Base-by-base conservation (phyloP, 2,797 vertebrate genomes). In the Manis crassicaudata region DNA sequence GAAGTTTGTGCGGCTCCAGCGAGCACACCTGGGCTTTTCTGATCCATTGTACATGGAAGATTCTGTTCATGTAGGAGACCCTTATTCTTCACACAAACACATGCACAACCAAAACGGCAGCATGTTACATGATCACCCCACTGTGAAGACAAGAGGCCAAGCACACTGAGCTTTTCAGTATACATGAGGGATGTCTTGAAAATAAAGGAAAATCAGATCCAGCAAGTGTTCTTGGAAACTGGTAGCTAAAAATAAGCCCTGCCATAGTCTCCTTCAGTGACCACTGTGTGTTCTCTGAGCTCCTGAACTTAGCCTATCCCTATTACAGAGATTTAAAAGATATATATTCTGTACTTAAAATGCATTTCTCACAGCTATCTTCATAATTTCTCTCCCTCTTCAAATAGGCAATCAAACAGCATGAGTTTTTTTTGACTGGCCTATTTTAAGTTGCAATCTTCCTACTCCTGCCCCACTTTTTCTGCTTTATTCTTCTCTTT, bases 1-100 rank as follows among this genome's bases (percentile, higher is more conserved):
- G 35, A 92, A 77, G 0, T 0, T 6, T 2, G 84, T 94, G 6
- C 68, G 62, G 1, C 1, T 2, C 40, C 20, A 54, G 29, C 3
- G 60, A 63, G 1, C 1, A 13, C 3, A 3, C 10, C 6, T 50
- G 32, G 2, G 10, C 2, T 40, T 58, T 68, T 9, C 92, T 16
- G 60, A 65, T 27, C 54, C 43, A 60, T 60, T 68, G 46, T 50
- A 58, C 16, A 77, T 7, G 9, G 40, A 17, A 58, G 17, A 10
- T 75, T 65, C n/a, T 75, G 29, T 29, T 86, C 58, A 29, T 50
- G 43, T 16, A 60, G 52, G 62, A 86, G 52, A 25, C 37, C 43
- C 25, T 72, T 63, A 88, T 76, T 52, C 58, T 29, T 76, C n/a
- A 40, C 12, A 37, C 23, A 65, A 52, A 77, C 21, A 52, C n/a